These are phyloP conservation scores for Etheostoma nigrum DNA, from an alignment of 2,797 vertebrate species.

Conservation along the genomic window DNA sequence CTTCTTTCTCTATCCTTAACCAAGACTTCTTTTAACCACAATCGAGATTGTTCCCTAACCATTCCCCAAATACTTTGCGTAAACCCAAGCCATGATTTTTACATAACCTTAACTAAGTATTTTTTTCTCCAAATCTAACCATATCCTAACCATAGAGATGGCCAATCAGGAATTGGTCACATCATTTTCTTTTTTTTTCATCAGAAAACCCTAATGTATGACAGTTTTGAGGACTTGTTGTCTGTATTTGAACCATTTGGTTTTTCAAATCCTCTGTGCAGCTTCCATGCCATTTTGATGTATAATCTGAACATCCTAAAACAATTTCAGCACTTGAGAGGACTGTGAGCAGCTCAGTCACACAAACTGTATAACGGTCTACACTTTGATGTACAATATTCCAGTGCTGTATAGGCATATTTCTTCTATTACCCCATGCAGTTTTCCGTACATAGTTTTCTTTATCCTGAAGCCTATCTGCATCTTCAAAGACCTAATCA, in stretches of 20 bases:
- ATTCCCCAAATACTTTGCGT: constrained; percentile 2
- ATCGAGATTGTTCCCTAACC: not conserved
- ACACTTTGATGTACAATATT: constrained; percentile 28
- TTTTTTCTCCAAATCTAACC: not conserved
- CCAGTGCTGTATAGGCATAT: constrained; percentile 22
- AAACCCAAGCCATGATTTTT: not conserved
- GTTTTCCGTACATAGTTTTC: constrained; percentile 56
- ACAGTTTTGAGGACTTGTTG: not conserved
- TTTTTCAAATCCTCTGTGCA: constrained; percentile 7
- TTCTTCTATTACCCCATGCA: constrained; percentile 48
- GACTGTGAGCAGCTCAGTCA: constrained; percentile 2
- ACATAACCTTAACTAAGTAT: not conserved
- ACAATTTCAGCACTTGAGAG: constrained; percentile 20
- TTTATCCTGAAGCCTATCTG: constrained; percentile 64
- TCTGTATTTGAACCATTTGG: not conserved
- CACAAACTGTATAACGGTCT: constrained; percentile 3
- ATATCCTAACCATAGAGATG: not conserved
- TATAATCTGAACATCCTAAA: constrained; percentile 31
- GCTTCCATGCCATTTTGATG: not conserved
- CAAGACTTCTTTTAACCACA: constrained; percentile 5
- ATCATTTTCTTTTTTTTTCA: not conserved
- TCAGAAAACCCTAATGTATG: not conserved
- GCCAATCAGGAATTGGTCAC: not conserved
- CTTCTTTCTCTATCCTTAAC: not conserved
- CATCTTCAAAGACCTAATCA: constrained; percentile 81